Percentiles rank a stretch among this genome's conserved stretches.
phyloP scores from a whole-genome alignment of 2,113 vertebrate species.

The Pelobates fuscus region DNA sequence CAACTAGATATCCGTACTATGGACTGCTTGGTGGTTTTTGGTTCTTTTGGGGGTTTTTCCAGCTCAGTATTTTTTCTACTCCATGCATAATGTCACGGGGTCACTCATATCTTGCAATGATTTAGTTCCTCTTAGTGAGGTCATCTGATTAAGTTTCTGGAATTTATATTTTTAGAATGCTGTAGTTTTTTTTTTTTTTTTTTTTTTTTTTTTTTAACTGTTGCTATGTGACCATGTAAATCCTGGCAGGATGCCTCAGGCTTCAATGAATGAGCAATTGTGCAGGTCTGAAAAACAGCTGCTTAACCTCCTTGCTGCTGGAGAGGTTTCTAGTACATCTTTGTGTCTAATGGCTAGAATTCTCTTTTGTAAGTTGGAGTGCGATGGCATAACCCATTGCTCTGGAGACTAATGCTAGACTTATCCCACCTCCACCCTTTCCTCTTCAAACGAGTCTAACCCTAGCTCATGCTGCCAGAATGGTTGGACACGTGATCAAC shows the following conservation, averaged over 20 bases:
- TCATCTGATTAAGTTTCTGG: slow-evolving; percentile 34
- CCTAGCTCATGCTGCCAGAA: not conserved
- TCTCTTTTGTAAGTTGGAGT: not conserved
- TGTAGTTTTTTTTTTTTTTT: too few relatives aligned
- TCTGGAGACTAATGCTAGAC: not conserved
- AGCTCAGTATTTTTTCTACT: slow-evolving; percentile 1
- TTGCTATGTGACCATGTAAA: slow-evolving; percentile 26
- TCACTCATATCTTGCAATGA: slow-evolving; percentile 2
- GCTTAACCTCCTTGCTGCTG: slow-evolving; percentile 35
- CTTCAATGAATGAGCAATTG: slow-evolving; percentile 39
- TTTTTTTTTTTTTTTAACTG: too few relatives aligned
- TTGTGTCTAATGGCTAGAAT: not conserved
- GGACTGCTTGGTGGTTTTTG: not conserved
- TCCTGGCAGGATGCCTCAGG: slow-evolving; percentile 16
- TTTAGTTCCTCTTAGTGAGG: slow-evolving; percentile 6
- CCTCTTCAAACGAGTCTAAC: too few relatives aligned
- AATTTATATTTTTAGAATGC: slow-evolving; percentile 36
- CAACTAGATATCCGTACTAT: not conserved
- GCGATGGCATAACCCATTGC: not conserved
- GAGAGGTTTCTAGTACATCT: slow-evolving; percentile 6
- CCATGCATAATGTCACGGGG: slow-evolving; percentile 8
- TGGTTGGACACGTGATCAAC: not conserved
- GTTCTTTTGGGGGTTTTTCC: not conserved
- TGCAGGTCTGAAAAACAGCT: slow-evolving; percentile 28
- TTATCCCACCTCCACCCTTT: too few relatives aligned